These are phyloP conservation scores for Tetramorium simillimum DNA, from an alignment of 1,140 invertebrate genomes.

Conservation along the genomic window DNA sequence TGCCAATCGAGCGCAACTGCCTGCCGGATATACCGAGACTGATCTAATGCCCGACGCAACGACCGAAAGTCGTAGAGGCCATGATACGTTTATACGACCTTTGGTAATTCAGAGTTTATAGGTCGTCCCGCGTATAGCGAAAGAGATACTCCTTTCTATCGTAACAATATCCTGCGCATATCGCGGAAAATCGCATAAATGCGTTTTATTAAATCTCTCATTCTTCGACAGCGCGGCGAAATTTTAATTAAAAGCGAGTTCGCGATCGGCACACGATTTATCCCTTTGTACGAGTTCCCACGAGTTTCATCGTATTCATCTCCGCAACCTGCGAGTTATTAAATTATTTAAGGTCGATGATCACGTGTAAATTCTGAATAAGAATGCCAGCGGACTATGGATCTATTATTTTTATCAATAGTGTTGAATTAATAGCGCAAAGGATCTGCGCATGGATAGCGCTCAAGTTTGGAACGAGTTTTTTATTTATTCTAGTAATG, in stretches of 20 bases:
- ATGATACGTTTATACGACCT: conserved; percentile 49
- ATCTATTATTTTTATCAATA: conserved; percentile 30
- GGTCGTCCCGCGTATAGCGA: conserved; percentile 8
- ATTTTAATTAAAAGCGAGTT: conserved; percentile 53
- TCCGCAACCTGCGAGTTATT: conserved; percentile 25
- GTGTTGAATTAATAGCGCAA: conserved; percentile 8
- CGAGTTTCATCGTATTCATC: conserved; percentile 12
- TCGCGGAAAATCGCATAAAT: conserved; percentile 41
- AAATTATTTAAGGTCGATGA: conserved; percentile 55
- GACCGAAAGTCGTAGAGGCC: conserved; percentile 41
- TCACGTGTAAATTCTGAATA: conserved; percentile 40
- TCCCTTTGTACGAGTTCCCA: not conserved
- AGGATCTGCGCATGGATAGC: not conserved
- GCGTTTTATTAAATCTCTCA: conserved; percentile 44
- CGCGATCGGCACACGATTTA: conserved; percentile 29
- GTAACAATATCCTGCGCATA: conserved; percentile 28
- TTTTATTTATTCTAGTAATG: conserved; percentile 25
- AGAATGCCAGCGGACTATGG: not conserved
- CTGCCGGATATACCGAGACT: conserved; percentile 29
- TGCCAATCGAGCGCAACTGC: conserved; percentile 22
- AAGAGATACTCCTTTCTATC: conserved; percentile 7
- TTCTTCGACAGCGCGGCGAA: conserved; percentile 36
- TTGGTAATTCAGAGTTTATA: conserved; percentile 50
- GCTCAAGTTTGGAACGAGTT: conserved; percentile 5
- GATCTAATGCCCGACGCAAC: conserved; percentile 54